Conservation (phyloP, 2,888 invertebrate genomes). For the Hydraecia micacea region DNA sequence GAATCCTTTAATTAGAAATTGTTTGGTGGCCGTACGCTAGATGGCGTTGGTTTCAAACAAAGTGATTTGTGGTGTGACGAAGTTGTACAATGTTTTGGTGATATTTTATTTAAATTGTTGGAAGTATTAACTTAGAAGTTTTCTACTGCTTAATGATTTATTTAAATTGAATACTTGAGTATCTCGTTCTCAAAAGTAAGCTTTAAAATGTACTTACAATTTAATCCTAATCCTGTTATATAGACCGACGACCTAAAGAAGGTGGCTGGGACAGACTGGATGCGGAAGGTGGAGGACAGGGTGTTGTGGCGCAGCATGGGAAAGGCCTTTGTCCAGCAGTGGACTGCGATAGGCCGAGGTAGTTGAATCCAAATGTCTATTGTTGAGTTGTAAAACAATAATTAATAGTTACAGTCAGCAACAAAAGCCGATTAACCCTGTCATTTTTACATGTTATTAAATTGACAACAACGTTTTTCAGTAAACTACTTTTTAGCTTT, state of each 20-base stretch:
- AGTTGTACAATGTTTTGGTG: background rate
- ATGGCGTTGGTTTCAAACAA: slow-evolving; percentile 14
- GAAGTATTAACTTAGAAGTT: background rate
- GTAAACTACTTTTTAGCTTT: no score
- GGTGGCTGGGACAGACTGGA: background rate
- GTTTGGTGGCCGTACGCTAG: slow-evolving; percentile 28
- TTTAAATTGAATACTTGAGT: background rate
- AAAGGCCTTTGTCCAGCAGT: background rate
- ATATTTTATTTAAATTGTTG: background rate
- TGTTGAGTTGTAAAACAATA: no score
- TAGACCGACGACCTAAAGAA: background rate
- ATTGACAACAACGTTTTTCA: no score
- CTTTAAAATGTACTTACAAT: background rate
- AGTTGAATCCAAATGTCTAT: background rate
- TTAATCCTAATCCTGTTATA: background rate
- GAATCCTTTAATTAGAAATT: slow-evolving; percentile 78
- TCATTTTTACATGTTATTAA: no score
- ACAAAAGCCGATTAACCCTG: no score
- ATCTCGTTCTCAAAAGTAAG: background rate
- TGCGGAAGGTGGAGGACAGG: background rate
- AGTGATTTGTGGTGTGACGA: background rate
- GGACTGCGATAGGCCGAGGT: background rate
- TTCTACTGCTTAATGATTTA: background rate
- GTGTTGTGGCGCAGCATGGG: background rate
- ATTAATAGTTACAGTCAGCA: no score